Evolutionary conservation across 1,140 invertebrate species (phyloP), one percentile per base, ranked within the genome.

Genomic region (Tyrophagus putrescentiae): DNA sequence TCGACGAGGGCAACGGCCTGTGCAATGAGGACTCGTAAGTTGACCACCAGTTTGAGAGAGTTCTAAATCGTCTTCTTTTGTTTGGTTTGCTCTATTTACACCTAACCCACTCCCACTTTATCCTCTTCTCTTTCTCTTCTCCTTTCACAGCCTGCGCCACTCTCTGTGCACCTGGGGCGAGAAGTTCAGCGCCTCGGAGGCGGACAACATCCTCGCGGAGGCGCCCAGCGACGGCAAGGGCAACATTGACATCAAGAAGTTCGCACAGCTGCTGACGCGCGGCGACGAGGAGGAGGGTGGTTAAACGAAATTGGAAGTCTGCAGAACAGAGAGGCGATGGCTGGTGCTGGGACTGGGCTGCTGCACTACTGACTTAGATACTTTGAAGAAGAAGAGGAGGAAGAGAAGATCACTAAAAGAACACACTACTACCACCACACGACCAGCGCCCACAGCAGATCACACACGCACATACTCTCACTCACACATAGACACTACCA

Each of bases 101-200:
- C 11, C 33, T 57, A 21, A 42, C 23, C 31, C 28, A 27, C 9
- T 16, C 27, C 42, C 11, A 56, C 18, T 41, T 28, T 31, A 4
- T 62, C 33, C 29, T 63, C 18, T 7, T 63, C 63, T 6, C 27
- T 61, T 50, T 3, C 59, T 25, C 16, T 65, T 36, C 57, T 32
- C 25, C 13, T 21, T 28, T 72, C 75, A 16, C 67, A 87, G 89
- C 73, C 80, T 98, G 74, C 87, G 89, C 75, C 86, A 92, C 73
- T 83, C 88, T 64, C 79, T 98, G 68, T 84, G 86, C 80, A 92
- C 88, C 73, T 96, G 85, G 81, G 92, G 93, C 67, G 92, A 98
- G 72, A 96, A 94, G 77, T 96, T 96, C 80, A 80, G 81, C 68
- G 77, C 81, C 68, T 83, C 88, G 70, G 92, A 98, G 75, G 61